Conservation (phyloP, 2,888 invertebrate species). For the Rhingia campestris region DNA sequence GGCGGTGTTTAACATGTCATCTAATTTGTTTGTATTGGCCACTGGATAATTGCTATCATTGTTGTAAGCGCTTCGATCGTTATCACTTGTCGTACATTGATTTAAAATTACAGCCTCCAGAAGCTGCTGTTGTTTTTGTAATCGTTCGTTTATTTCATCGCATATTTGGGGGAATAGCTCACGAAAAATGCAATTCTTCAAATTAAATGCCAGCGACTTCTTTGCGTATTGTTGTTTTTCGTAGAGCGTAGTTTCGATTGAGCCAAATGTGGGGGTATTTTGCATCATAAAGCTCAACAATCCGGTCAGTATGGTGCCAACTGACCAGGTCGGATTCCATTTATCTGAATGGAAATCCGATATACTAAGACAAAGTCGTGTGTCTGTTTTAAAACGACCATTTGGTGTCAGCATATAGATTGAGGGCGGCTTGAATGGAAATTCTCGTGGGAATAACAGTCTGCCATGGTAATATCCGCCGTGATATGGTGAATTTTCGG, state of each 20-base stretch:
- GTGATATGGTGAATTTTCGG: conserved; percentile 96
- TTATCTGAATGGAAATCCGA: conserved; percentile 88
- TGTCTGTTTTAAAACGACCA: conserved; percentile 95
- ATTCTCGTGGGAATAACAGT: conserved; percentile 97
- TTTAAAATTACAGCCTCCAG: conserved; percentile 81
- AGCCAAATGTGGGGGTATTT: conserved; percentile 96
- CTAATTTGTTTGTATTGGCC: conserved; percentile 14
- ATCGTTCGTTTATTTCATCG: conserved; percentile 86
- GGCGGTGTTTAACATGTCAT: conserved; percentile 49
- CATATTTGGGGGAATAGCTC: conserved; percentile 97
- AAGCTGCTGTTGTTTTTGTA: conserved; percentile 83
- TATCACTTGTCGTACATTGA: conserved; percentile 77
- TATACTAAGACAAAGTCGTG: conserved; percentile 96
- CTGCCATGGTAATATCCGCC: conserved; percentile 97
- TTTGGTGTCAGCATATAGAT: conserved; percentile 99
- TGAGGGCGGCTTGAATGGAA: conserved; percentile 98
- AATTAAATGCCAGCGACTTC: conserved; percentile 94
- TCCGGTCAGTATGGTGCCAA: conserved; percentile 98
- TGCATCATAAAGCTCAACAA: conserved; percentile 98
- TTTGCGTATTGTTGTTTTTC: conserved; percentile 92
- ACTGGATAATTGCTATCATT: conserved; percentile 49
- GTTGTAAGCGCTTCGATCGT: conserved; percentile 75
- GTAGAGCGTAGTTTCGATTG: conserved; percentile 94
- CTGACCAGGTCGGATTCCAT: conserved; percentile 99
- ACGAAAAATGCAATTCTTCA: conserved; percentile 94